phyloP scores from a whole-genome alignment of 1,140 invertebrate genomes.

The Hormaphis cornu region DNA sequence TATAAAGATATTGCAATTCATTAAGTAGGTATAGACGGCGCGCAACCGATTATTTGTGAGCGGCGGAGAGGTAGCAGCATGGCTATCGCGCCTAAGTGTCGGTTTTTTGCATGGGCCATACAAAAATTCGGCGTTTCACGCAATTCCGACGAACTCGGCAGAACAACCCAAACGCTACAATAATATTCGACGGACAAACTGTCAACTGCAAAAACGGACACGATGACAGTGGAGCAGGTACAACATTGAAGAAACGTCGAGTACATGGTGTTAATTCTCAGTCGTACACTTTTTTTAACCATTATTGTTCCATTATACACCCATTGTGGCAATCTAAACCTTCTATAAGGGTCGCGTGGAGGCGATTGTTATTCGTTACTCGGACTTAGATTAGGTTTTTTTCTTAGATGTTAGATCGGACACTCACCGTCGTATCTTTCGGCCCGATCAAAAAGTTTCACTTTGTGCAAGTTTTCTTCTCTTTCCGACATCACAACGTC shows the following conservation, averaged over 20 bases:
- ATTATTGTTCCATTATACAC: too few species aligned
- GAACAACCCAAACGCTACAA: too few species aligned
- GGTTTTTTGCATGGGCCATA: background rate
- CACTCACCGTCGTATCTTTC: slow-evolving; percentile 91
- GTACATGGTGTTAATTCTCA: too few species aligned
- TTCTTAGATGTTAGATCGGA: too few species aligned
- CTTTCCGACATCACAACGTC: slow-evolving; percentile 69
- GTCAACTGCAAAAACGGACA: background rate
- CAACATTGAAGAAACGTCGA: too few species aligned
- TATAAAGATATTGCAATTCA: too few species aligned
- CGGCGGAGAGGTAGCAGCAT: background rate
- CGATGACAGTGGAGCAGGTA: too few species aligned
- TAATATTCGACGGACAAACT: background rate
- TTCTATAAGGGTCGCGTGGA: too few species aligned
- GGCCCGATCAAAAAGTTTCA: slow-evolving; percentile 91
- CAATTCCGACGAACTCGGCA: too few species aligned
- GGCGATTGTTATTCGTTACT: background rate
- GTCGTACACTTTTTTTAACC: too few species aligned
- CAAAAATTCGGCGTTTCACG: background rate
- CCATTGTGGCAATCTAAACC: too few species aligned
- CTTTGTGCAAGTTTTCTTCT: slow-evolving; percentile 93
- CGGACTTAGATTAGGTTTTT: background rate
- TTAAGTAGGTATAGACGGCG: background rate
- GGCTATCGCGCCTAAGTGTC: background rate
- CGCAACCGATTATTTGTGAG: slow-evolving; percentile 17